A percentile compares a stretch with the other conserved stretches of the same genome.
These are phyloP conservation scores for Myopa testacea DNA, from an alignment of 2,888 invertebrate species.

Conservation along the genomic window DNA sequence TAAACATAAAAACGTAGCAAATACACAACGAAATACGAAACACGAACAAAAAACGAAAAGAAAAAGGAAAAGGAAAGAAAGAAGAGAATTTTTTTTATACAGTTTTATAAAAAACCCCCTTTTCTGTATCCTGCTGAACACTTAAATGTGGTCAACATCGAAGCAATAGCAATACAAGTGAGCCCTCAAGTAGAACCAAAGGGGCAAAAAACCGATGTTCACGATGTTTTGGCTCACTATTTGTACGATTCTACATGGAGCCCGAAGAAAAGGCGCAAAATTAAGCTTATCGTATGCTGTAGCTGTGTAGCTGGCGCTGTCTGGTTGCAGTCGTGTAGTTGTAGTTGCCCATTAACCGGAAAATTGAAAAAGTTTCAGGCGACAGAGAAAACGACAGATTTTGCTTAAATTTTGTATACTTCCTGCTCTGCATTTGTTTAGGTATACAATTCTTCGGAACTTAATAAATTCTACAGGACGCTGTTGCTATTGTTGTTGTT, in stretches of 20 bases:
- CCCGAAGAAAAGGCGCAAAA: neutral
- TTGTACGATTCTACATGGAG: neutral
- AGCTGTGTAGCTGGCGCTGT: neutral
- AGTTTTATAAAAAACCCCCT: neutral
- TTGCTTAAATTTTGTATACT: neutral
- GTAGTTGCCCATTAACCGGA: constrained; percentile 40
- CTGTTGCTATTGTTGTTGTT: too few species aligned
- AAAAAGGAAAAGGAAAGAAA: neutral
- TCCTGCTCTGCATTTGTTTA: neutral
- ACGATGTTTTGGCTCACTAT: neutral
- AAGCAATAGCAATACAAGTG: neutral
- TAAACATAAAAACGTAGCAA: constrained; percentile 1
- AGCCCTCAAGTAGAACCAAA: neutral
- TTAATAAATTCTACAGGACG: neutral
- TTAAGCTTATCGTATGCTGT: neutral
- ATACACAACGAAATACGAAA: neutral
- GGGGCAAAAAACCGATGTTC: neutral
- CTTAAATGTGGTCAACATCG: constrained; percentile 1
- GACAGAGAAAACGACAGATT: neutral
- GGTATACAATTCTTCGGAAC: neutral
- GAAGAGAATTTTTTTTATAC: neutral
- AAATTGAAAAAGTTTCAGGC: constrained; percentile 43
- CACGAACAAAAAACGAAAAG: neutral
- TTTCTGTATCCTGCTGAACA: neutral
- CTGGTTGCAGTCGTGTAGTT: neutral